Evolutionary conservation across 2,113 vertebrate species (phyloP), one percentile per base, ranked within the genome.

Genomic region (Sander vitreus): DNA sequence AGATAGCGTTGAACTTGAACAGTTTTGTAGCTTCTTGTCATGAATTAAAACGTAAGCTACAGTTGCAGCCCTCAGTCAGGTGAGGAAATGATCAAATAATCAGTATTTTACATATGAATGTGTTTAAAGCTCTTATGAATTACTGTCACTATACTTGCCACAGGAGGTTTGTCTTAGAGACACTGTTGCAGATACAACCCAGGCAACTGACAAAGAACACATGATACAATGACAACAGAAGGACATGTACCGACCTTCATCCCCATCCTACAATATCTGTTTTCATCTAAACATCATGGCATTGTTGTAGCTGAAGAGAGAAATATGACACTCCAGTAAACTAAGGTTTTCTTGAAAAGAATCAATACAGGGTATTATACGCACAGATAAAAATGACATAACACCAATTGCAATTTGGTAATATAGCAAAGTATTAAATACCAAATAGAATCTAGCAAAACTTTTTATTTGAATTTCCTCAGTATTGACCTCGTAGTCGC

Each of bases 41-140:
- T 76, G 45, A 69, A 67, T 78, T 87, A 72, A 78, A 85, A 83
- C 25, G 19, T n/a, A 47, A 83, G 48, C 33, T 33, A 27, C 9
- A 67, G 27, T 68, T 14, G 51, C 27, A 58, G 19, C 63, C 43
- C 19, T 68, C 57, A 51, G 68, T 72, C 78, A n/a, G 23, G 50
- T n/a, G 59, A 67, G 47, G 54, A 76, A 68, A 48, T 21, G 33
- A 75, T 74, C 64, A 66, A 39, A 71, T 30, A 36, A 58, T 71
- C 23, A 27, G 27, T 5, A 16, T 47, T 77, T 62, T 36, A 58
- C 39, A 64, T 58, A 59, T n/a, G 81, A 63, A 71, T 47, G 39
- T 21, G 50, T 54, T 54, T 6, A 43, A 19, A n/a, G 21, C 39
- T 62, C 54, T 23, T 15, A n/a, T 64, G 19, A 76, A 58, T 75